Evolutionary conservation across 2,113 vertebrate species (phyloP).

Genomic region (Emydura subglobosa): DNA sequence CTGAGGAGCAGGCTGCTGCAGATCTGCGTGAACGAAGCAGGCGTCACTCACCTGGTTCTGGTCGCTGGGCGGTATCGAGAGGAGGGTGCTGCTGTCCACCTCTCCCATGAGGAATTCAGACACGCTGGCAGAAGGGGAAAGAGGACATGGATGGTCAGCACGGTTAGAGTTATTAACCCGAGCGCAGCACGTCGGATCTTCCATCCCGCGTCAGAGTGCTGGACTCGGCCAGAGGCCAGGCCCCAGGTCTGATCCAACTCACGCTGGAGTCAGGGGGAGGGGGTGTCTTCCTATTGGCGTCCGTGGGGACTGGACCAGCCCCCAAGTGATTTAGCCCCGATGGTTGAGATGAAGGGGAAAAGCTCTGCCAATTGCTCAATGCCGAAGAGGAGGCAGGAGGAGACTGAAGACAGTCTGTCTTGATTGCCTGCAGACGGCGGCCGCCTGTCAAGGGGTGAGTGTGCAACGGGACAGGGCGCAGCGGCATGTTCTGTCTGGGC

Average conservation of each 20-base stretch:
- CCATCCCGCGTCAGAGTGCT: not conserved
- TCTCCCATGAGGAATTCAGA: slow-evolving; percentile 97
- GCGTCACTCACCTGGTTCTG: slow-evolving; percentile 88
- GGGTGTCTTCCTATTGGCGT: accelerated
- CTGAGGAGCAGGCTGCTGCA: accelerated
- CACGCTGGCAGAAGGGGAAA: slow-evolving; percentile 77
- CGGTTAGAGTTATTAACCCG: accelerated
- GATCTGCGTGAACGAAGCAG: accelerated
- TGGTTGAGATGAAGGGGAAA: not conserved
- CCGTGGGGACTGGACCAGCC: not conserved
- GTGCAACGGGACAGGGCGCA: accelerated
- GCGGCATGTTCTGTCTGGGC: not conserved
- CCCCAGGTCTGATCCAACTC: not conserved
- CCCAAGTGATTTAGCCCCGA: accelerated
- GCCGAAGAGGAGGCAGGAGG: not conserved
- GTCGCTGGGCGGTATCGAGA: slow-evolving; percentile 91
- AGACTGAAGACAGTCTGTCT: too few species aligned
- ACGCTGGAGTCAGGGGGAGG: too few species aligned
- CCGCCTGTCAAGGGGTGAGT: accelerated
- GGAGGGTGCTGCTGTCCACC: slow-evolving; percentile 94
- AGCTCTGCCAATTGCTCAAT: not conserved
- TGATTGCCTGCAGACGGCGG: accelerated
- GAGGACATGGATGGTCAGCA: not conserved
- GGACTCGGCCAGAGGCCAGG: accelerated
- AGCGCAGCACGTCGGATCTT: not conserved